Percentiles rank a stretch among this genome's conserved stretches.
These are phyloP conservation scores for Oedothorax gibbosus DNA, from an alignment of 1,140 invertebrate genomes.

Conservation along the genomic window DNA sequence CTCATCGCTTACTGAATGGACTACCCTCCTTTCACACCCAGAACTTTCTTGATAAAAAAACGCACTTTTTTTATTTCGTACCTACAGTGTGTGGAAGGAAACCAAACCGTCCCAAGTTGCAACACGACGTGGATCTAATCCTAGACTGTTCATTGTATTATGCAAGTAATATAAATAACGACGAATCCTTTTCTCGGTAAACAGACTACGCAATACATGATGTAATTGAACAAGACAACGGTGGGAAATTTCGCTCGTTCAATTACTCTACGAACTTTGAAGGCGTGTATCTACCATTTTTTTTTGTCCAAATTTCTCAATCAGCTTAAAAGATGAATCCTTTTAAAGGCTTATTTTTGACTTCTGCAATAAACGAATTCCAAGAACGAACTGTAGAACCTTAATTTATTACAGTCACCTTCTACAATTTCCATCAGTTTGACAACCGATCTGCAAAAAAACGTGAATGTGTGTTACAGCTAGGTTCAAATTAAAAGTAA, in stretches of 20 bases:
- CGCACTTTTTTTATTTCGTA: background rate
- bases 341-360: too few species aligned
- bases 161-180: conserved; percentile 11
- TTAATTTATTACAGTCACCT: background rate
- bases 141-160: conserved; percentile 20
- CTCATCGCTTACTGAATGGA: background rate
- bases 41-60: background rate
- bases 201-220: conserved; percentile 11
- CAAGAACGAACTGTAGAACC: too few species aligned
- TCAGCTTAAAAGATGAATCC: too few species aligned
- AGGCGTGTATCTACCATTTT: too few species aligned
- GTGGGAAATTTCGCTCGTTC: too few species aligned
- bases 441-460: background rate
- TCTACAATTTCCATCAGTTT: background rate
- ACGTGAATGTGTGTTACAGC: background rate
- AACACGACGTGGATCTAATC: background rate
- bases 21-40: background rate
- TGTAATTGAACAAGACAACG: background rate
- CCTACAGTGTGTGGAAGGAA: background rate
- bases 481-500: background rate
- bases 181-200: background rate
- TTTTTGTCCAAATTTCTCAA: too few species aligned
- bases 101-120: background rate
- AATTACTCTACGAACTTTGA: too few species aligned
- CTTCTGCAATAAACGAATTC: too few species aligned